A percentile compares a stretch with the other conserved stretches of the same genome.
phyloP scores from a whole-genome alignment of 2,888 invertebrate species.

The Dendrolimus houi region DNA sequence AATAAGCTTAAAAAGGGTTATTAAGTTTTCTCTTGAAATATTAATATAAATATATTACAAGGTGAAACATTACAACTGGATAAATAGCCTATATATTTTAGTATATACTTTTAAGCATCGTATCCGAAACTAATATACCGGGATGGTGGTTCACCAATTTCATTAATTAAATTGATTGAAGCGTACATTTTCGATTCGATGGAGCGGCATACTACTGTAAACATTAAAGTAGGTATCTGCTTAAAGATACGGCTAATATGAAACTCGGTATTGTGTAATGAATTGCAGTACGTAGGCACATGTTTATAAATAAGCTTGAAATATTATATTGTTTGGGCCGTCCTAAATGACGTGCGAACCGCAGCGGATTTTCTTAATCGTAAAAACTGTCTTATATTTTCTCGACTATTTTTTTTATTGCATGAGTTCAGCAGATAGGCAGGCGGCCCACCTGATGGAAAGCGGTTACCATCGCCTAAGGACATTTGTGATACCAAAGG shows the following conservation, averaged over 20 bases:
- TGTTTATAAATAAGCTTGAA: neutral
- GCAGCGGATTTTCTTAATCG: neutral
- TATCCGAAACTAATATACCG: neutral
- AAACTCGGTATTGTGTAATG: neutral
- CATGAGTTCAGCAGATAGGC: no score
- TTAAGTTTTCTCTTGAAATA: no score
- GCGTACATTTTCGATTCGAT: slow-evolving; percentile 8
- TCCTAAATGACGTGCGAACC: neutral
- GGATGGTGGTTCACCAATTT: neutral
- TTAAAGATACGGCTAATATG: neutral
- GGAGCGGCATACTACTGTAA: neutral
- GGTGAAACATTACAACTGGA: no score
- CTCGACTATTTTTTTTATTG: no score
- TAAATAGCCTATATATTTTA: no score
- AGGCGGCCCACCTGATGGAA: no score
- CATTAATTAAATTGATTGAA: slow-evolving; percentile 10
- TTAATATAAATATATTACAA: no score
- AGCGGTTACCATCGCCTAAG: no score
- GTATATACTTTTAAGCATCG: neutral
- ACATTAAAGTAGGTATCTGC: no score
- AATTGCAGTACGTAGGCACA: neutral
- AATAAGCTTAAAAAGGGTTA: no score
- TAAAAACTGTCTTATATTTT: no score
- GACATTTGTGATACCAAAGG: no score
- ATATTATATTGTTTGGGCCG: neutral